These are phyloP conservation scores for Apodemus sylvaticus DNA, from an alignment of 2,113 vertebrate genomes.

Conservation along the genomic window DNA sequence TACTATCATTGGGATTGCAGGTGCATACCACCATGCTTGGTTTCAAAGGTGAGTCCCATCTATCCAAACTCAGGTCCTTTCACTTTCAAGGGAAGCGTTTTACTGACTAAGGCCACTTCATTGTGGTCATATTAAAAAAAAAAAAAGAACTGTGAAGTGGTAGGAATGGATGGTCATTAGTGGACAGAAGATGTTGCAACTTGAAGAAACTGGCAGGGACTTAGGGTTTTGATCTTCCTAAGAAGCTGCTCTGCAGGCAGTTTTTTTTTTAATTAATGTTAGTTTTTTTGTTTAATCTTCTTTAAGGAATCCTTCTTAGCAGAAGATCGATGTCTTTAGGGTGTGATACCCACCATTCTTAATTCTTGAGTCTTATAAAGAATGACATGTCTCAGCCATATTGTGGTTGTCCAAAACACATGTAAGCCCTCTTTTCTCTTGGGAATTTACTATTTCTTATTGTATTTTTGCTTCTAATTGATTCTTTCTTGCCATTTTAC, in stretches of 20 bases:
- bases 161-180: background rate
- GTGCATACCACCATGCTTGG: background rate
- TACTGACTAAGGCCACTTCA: background rate
- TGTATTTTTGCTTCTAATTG: background rate
- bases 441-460: background rate
- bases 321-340: background rate
- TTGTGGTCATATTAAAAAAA: background rate
- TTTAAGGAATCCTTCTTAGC: background rate
- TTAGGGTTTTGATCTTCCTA: background rate
- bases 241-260: background rate
- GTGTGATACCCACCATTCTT: background rate
- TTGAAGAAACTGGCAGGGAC: background rate
- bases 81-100: background rate
- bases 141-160: background rate
- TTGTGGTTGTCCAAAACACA: background rate
- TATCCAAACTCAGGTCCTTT: background rate
- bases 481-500: background rate
- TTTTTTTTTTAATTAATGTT: background rate
- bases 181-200: background rate
- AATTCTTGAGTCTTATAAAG: conserved; percentile 9
- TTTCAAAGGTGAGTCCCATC: background rate
- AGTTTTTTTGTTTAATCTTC: background rate
- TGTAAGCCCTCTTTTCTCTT: background rate
- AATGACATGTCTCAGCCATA: background rate
- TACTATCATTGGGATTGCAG: background rate